Evolutionary conservation across 1,140 invertebrate species (phyloP).

Genomic region (Sweltsa coloradensis): DNA sequence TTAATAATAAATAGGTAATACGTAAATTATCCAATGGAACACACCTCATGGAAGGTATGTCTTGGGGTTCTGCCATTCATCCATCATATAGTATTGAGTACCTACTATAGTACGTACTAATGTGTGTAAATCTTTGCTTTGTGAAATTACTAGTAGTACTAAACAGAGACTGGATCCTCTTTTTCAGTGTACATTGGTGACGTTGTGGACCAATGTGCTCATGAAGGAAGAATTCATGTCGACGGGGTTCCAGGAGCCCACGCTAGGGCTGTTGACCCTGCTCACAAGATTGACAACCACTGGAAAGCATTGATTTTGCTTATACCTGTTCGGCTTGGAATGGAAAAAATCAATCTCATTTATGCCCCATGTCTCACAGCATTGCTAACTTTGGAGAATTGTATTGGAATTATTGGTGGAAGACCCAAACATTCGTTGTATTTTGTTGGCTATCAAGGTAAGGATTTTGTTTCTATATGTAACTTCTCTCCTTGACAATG

Average conservation of each 20-base stretch:
- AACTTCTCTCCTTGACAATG: conserved; percentile 7
- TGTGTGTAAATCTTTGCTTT: too few relatives aligned
- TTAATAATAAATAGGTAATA: too few relatives aligned
- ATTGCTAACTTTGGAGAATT: conserved; percentile 63
- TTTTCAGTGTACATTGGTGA: conserved; percentile 53
- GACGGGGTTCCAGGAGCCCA: too few relatives aligned
- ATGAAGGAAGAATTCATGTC: too few relatives aligned
- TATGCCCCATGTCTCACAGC: conserved; percentile 72
- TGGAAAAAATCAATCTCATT: conserved; percentile 69
- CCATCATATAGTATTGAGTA: too few relatives aligned
- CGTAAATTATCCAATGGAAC: too few relatives aligned
- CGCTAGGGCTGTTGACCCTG: neutral
- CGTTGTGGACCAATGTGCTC: conserved; percentile 42
- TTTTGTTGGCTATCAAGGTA: conserved; percentile 79
- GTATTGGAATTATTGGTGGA: conserved; percentile 84
- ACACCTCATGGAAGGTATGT: too few relatives aligned
- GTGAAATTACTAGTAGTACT: neutral
- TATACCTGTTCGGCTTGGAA: conserved; percentile 73
- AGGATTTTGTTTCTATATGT: neutral
- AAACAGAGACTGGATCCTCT: conserved; percentile 2
- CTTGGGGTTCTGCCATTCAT: too few relatives aligned
- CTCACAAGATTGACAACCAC: conserved; percentile 1
- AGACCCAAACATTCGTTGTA: conserved; percentile 83
- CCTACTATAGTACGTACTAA: too few relatives aligned
- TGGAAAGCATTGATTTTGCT: conserved; percentile 74